Conservation (phyloP, 2,888 invertebrate species). For the Ichneumoninae sp. region DNA sequence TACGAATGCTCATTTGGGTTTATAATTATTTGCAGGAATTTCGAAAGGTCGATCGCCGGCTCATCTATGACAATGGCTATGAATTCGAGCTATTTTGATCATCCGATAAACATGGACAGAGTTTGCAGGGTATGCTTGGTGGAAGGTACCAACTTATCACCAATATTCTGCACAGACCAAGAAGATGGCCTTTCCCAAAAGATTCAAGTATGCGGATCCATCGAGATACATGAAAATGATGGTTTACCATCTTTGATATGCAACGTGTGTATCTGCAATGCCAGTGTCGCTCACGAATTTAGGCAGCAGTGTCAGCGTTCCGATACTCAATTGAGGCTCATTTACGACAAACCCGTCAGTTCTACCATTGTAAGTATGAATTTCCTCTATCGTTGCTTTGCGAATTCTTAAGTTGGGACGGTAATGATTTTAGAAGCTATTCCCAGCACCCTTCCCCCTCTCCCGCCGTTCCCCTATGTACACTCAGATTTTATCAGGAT, state of each 20-base stretch:
- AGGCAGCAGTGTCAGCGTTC: slow-evolving; percentile 82
- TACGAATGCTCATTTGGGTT: not conserved
- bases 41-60: slow-evolving; percentile 30
- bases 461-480: slow-evolving; percentile 3
- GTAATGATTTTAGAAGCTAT: not conserved
- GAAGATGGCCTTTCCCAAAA: slow-evolving; percentile 78
- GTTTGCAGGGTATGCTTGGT: slow-evolving; percentile 82
- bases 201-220: slow-evolving; percentile 81
- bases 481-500: slow-evolving; percentile 74
- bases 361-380: slow-evolving; percentile 74
- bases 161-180: slow-evolving; percentile 79
- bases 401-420: not conserved
- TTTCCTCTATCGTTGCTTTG: not conserved
- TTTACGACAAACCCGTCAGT: slow-evolving; percentile 80
- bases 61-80: slow-evolving; percentile 72
- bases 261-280: slow-evolving; percentile 81
- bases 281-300: slow-evolving; percentile 82
- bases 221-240: slow-evolving; percentile 82
- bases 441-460: not conserved
- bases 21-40: slow-evolving; percentile 32
- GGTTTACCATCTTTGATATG: slow-evolving; percentile 82
- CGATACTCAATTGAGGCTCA: slow-evolving; percentile 79
- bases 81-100: slow-evolving; percentile 78
- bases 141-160: slow-evolving; percentile 79
- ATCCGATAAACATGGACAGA: slow-evolving; percentile 80